Evolutionary conservation across 2,113 vertebrate genomes (phyloP).

Genomic region (Stegostoma tigrinum): DNA sequence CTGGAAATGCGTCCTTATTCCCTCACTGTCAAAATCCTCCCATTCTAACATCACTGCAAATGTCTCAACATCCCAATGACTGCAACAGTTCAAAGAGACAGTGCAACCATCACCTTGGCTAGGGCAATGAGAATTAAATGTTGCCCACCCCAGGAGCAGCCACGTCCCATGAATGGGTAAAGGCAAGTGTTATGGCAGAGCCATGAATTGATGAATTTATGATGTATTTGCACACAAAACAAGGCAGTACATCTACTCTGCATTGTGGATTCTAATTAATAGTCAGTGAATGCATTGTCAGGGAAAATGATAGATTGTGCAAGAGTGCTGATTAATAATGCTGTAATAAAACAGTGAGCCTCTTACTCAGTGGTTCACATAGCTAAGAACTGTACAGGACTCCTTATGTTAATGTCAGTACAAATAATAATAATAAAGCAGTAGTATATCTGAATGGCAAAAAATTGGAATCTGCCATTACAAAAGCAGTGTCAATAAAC

Average conservation of each 20-base stretch:
- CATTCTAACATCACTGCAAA: too few relatives aligned
- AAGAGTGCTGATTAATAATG: neutral
- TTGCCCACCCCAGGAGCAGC: too few relatives aligned
- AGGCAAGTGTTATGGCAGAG: neutral
- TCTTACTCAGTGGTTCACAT: neutral
- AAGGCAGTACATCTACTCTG: neutral
- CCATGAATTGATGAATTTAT: neutral
- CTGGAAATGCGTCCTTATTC: too few relatives aligned
- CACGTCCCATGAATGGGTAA: too few relatives aligned
- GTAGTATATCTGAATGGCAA: neutral
- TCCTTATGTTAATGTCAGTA: neutral
- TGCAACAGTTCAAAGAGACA: too few relatives aligned
- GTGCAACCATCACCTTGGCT: too few relatives aligned
- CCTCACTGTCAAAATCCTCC: too few relatives aligned
- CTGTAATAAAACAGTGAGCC: neutral
- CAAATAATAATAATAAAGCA: neutral
- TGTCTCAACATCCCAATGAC: too few relatives aligned
- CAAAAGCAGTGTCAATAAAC: neutral
- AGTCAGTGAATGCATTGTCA: neutral
- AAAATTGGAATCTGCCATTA: neutral
- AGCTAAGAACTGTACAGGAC: neutral
- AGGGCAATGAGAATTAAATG: too few relatives aligned
- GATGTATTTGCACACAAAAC: neutral
- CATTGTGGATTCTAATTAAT: constrained; percentile 7
- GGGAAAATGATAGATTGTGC: neutral